phyloP scores from a whole-genome alignment of 2,797 vertebrate genomes.

The Bryconaethiops microstoma region DNA sequence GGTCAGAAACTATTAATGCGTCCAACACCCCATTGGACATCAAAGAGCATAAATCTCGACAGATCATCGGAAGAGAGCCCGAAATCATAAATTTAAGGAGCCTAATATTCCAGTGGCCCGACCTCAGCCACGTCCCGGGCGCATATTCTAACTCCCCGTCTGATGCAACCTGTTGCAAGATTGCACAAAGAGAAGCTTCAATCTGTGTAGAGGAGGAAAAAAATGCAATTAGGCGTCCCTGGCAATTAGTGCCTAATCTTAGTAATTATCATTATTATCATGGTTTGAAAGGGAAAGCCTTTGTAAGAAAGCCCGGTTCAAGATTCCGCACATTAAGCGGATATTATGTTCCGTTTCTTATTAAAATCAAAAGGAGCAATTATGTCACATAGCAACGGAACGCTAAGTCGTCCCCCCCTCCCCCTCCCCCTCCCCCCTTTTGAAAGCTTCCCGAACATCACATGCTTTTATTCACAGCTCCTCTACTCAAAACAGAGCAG shows the following conservation, averaged over 20 bases:
- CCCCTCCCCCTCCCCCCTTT: no score
- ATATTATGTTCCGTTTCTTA: constrained; percentile 78
- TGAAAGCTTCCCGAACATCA: constrained; percentile 74
- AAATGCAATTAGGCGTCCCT: constrained; percentile 72
- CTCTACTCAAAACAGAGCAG: constrained; percentile 62
- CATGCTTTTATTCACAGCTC: constrained; percentile 65
- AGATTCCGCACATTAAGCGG: constrained; percentile 73
- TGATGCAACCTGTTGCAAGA: constrained; percentile 82
- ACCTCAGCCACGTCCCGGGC: constrained; percentile 62
- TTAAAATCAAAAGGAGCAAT: constrained; percentile 81
- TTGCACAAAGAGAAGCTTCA: constrained; percentile 63
- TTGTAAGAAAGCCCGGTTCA: constrained; percentile 72
- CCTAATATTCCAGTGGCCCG: constrained; percentile 51
- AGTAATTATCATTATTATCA: constrained; percentile 82
- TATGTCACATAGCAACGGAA: constrained; percentile 76
- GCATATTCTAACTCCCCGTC: constrained; percentile 68
- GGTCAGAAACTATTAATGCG: constrained; percentile 18
- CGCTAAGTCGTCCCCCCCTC: no score
- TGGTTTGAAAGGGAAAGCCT: constrained; percentile 75
- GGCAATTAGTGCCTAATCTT: constrained; percentile 81
- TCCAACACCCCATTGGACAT: neutral
- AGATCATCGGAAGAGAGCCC: constrained; percentile 23
- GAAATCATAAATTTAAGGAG: constrained; percentile 44
- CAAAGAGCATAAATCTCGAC: constrained; percentile 49
- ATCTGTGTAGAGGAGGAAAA: constrained; percentile 59